Evolutionary conservation across 2,888 invertebrate species (phyloP).

Genomic region (Coelinius sp.): DNA sequence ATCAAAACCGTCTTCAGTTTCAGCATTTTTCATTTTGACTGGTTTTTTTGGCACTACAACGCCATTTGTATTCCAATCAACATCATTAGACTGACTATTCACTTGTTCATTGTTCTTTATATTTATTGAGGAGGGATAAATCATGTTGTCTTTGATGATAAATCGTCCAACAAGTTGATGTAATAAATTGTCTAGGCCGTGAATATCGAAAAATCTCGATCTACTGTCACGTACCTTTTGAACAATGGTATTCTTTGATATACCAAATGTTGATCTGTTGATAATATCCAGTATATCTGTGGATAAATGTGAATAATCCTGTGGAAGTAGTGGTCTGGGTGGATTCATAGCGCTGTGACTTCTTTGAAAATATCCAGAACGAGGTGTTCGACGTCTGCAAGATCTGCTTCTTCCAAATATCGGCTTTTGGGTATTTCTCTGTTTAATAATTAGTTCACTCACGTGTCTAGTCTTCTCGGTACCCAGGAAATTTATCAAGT

Average conservation of each 20-base stretch:
- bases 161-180: not conserved
- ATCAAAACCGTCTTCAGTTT: too few relatives aligned
- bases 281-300: not conserved
- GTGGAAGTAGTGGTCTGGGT: too few relatives aligned
- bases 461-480: conserved; percentile 56
- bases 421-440: conserved; percentile 41
- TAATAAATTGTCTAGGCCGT: not conserved
- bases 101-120: too few relatives aligned
- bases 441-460: conserved; percentile 53
- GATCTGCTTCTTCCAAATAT: not conserved
- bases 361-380: not conserved
- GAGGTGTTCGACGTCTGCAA: not conserved
- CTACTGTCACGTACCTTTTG: not conserved
- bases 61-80: not conserved
- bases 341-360: not conserved
- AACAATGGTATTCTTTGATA: not conserved
- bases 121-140: not conserved
- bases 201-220: not conserved
- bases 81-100: not conserved
- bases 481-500: conserved; percentile 47
- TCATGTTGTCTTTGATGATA: not conserved
- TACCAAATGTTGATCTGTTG: not conserved
- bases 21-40: too few relatives aligned
- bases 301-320: not conserved
- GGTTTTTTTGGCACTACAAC: too few relatives aligned